Evolutionary conservation across 2,888 invertebrate genomes (phyloP).

Genomic region (Cataglyphis altisquamis): DNA sequence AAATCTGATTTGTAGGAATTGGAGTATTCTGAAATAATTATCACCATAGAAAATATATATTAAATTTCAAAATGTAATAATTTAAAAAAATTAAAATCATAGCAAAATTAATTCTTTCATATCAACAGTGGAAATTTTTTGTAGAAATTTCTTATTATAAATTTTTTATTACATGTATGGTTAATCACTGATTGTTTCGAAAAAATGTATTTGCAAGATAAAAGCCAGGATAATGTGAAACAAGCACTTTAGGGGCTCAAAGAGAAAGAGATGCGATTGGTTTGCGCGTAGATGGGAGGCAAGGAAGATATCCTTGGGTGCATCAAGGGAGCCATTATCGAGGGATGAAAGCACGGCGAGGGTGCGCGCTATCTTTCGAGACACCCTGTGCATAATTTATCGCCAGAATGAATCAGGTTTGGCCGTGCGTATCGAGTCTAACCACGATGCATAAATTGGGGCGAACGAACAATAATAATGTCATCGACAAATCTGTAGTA

Average conservation of each 20-base stretch:
- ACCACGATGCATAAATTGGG: constrained; percentile 22
- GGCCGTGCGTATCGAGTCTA: constrained; percentile 66
- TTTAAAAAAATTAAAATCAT: not conserved
- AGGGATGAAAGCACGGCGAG: constrained; percentile 71
- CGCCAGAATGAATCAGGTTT: constrained; percentile 67
- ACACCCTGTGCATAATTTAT: constrained; percentile 77
- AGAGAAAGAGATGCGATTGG: constrained; percentile 62
- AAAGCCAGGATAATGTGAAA: constrained; percentile 53
- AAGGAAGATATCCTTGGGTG: constrained; percentile 74
- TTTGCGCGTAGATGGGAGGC: constrained; percentile 45
- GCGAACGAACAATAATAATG: constrained; percentile 27
- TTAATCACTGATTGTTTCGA: not conserved
- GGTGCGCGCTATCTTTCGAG: constrained; percentile 68
- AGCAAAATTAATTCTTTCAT: not conserved
- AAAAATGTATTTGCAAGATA: constrained; percentile 21
- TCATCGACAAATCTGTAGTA: not conserved
- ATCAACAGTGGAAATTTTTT: not conserved
- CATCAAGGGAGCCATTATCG: constrained; percentile 78
- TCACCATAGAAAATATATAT: too few species aligned
- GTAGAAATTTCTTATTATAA: not conserved
- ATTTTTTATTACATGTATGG: not conserved
- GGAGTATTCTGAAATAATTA: too few species aligned
- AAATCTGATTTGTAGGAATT: not conserved
- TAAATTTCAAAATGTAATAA: not conserved
- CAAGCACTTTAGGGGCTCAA: constrained; percentile 41